Percentiles rank a stretch among this genome's conserved stretches.
phyloP scores from a whole-genome alignment of 2,113 vertebrate genomes.

The Mustela lutreola region DNA sequence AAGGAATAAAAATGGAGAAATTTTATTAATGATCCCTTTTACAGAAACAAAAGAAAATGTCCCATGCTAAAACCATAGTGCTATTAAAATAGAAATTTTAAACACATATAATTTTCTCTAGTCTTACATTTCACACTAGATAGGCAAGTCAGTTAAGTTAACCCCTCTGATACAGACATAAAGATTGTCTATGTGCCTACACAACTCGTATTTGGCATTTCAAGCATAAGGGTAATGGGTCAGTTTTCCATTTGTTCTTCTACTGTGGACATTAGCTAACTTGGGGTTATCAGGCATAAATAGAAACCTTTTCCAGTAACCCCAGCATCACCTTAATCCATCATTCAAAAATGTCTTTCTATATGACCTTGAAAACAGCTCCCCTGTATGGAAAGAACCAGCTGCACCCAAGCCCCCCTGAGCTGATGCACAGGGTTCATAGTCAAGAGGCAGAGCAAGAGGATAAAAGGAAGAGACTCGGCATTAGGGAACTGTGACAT shows the following conservation, averaged over 20 bases:
- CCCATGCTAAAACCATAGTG: background rate
- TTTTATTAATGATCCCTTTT: background rate
- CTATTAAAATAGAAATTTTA: background rate
- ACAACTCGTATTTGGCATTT: background rate
- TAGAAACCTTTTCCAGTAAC: background rate
- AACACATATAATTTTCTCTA: constrained; percentile 2
- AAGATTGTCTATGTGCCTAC: background rate
- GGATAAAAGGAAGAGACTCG: background rate
- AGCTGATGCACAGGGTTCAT: background rate
- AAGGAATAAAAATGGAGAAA: background rate
- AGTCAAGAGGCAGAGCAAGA: background rate
- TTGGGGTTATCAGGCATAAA: background rate
- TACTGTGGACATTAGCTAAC: background rate
- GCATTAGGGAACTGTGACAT: background rate
- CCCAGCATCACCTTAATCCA: background rate
- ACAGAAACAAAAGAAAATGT: background rate
- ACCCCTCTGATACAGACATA: background rate
- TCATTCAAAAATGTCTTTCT: background rate
- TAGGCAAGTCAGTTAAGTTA: background rate
- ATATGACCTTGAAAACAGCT: background rate
- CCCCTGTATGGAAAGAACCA: background rate
- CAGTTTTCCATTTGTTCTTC: constrained; percentile 5
- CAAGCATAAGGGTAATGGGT: background rate
- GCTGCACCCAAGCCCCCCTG: background rate
- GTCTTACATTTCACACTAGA: background rate